These are phyloP conservation scores for Phylloscopus trochilus DNA, from an alignment of 2,113 vertebrate genomes.

Conservation along the genomic window DNA sequence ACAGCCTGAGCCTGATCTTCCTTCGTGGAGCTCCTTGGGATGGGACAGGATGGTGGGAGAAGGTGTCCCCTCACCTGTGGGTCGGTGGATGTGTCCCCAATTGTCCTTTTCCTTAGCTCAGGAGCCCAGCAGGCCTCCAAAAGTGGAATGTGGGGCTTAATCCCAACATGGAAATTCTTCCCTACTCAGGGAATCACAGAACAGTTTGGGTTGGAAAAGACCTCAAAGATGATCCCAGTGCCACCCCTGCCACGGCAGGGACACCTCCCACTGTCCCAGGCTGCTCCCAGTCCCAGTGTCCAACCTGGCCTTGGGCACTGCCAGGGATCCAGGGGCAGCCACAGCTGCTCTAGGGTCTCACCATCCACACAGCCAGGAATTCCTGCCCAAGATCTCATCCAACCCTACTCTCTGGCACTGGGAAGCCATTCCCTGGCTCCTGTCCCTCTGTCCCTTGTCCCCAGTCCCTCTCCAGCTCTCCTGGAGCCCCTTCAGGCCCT, in stretches of 20 bases:
- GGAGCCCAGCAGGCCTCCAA: not conserved
- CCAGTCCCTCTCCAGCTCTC: not conserved
- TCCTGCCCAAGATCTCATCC: rapidly evolving
- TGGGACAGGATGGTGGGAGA: not conserved
- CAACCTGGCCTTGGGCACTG: not conserved
- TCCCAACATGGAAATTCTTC: not conserved
- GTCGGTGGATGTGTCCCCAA: not conserved
- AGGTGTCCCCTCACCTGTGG: not conserved
- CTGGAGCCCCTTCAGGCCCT: not conserved
- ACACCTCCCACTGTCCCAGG: not conserved
- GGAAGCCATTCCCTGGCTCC: not conserved
- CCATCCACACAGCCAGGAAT: not conserved
- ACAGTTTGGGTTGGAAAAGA: not conserved
- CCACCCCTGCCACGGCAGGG: not conserved
- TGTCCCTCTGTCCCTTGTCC: rapidly evolving
- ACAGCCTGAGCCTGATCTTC: not conserved
- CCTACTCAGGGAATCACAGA: not conserved
- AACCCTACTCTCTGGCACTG: not conserved
- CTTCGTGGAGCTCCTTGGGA: not conserved
- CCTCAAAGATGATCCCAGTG: rapidly evolving
- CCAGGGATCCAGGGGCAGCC: not conserved
- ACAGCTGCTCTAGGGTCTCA: not conserved
- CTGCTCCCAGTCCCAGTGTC: not conserved
- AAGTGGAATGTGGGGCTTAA: not conserved
- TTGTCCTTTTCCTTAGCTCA: not conserved